These are phyloP conservation scores for Panthera tigris DNA, from an alignment of 2,113 vertebrate species.

Conservation along the genomic window DNA sequence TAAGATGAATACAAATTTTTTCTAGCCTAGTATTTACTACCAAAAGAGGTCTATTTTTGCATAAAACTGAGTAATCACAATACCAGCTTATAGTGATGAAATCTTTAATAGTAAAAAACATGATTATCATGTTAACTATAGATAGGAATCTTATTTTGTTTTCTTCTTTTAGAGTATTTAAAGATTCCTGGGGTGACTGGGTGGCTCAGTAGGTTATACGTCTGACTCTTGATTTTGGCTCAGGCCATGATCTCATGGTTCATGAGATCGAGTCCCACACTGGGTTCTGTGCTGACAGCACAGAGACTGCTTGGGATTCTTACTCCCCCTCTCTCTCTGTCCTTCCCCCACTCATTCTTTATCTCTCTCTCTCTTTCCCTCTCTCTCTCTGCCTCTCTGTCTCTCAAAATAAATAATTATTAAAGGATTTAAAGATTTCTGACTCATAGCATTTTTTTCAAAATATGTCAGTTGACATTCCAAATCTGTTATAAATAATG, in stretches of 20 bases:
- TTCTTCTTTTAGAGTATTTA: neutral
- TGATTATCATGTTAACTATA: neutral
- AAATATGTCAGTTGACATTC: conserved; percentile 51
- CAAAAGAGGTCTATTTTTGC: neutral
- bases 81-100: neutral
- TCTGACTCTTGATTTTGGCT: too few relatives aligned
- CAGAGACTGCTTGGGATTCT: too few relatives aligned
- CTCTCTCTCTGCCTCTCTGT: too few relatives aligned
- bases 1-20: neutral
- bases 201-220: too few relatives aligned
- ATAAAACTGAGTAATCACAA: neutral
- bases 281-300: too few relatives aligned
- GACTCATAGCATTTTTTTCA: conserved; percentile 18
- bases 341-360: too few relatives aligned
- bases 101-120: neutral
- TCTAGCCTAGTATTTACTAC: neutral
- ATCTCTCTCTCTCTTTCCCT: too few relatives aligned
- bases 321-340: too few relatives aligned
- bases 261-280: fast-evolving
- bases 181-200: neutral
- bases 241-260: too few relatives aligned
- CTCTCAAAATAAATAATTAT: neutral
- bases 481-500: conserved; percentile 75
- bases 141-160: conserved; percentile 54
- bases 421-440: neutral